Conservation (phyloP, 2,797 vertebrate species). For the Etheostoma nigrum region DNA sequence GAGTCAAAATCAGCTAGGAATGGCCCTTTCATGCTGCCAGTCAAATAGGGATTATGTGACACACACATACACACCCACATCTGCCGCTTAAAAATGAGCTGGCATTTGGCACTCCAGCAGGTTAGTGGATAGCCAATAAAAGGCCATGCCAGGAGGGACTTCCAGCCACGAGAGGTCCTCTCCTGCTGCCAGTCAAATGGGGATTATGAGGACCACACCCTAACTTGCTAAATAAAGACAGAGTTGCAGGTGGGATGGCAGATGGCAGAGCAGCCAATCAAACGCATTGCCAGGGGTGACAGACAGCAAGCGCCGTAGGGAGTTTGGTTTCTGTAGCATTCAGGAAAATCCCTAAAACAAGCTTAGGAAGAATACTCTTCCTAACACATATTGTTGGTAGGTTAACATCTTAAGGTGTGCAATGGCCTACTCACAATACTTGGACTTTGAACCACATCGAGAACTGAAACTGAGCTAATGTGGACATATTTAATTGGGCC, state of each 20-base stretch:
- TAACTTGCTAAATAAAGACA: slow-evolving; percentile 76
- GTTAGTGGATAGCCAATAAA: slow-evolving; percentile 72
- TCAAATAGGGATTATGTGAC: slow-evolving; percentile 84
- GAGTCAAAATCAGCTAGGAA: slow-evolving; percentile 64
- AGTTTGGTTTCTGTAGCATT: slow-evolving; percentile 46
- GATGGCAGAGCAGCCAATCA: slow-evolving; percentile 79
- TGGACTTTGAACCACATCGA: neutral
- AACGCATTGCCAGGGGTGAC: slow-evolving; percentile 78
- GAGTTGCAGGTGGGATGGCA: slow-evolving; percentile 75
- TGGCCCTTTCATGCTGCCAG: slow-evolving; percentile 83
- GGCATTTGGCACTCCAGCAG: slow-evolving; percentile 68
- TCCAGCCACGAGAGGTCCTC: slow-evolving; percentile 79
- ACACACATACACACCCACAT: slow-evolving; percentile 61
- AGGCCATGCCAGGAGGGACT: slow-evolving; percentile 73
- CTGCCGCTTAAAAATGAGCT: slow-evolving; percentile 73
- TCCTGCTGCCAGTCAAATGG: slow-evolving; percentile 86
- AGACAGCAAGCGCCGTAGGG: slow-evolving; percentile 74
- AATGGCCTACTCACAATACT: neutral
- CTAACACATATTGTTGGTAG: slow-evolving; percentile 10
- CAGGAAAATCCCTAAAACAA: slow-evolving; percentile 44
- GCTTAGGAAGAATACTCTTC: slow-evolving; percentile 1
- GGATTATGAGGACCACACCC: slow-evolving; percentile 83
- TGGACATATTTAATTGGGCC: neutral
- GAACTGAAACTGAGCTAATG: neutral
- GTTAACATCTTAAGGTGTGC: neutral